Base-by-base conservation (phyloP, 2,113 vertebrate species). In the Dunckerocampus dactyliophorus region DNA sequence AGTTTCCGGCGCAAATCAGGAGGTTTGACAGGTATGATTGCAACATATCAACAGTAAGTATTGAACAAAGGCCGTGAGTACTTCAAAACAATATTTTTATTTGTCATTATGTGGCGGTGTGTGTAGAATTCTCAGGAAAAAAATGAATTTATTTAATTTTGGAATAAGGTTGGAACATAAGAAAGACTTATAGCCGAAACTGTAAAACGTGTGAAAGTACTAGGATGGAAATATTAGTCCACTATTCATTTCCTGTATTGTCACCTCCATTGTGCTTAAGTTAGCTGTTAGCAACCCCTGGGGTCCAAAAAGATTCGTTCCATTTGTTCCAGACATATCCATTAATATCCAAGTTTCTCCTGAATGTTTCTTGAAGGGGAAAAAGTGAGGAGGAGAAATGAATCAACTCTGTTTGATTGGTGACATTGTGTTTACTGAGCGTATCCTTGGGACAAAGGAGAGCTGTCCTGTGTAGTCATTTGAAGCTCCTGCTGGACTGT, bases 381-480 rank as follows among this genome's bases (percentile, higher is more conserved):
- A 61, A 79, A 79, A 75, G 56, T 1, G 17, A 71, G 57, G 55
- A 21, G 62, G 77, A 82, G 77, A 83, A 85, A 84, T 85, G 71
- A 83, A 83, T 85, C 80, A 62, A 74, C 45, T 72, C 73, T 75
- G 80, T 81, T 77, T 85, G 79, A 82, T 79, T 76, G 77, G 75
- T 79, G 83, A 84, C 85, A 85, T 85, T 14, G 71, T 73, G 68
- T 67, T 59, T 20, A 65, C 59, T 62, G 60, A 68, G 55, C 70
- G 71, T 80, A 67, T 81, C 86, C 85, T 72, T 67, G 73, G 86
- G 86, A 85, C 76, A 85, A 65, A 87, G 73, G 57, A 77, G 77
- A 76, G 65, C 79, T 81, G 63, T 80, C 85, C 78, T 69, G 74
- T 62, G 50, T 81, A 21, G 80, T 88, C 86, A 89, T 82, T 87